These are phyloP conservation scores for Caretta caretta DNA, from an alignment of 2,113 vertebrate genomes.

Conservation along the genomic window DNA sequence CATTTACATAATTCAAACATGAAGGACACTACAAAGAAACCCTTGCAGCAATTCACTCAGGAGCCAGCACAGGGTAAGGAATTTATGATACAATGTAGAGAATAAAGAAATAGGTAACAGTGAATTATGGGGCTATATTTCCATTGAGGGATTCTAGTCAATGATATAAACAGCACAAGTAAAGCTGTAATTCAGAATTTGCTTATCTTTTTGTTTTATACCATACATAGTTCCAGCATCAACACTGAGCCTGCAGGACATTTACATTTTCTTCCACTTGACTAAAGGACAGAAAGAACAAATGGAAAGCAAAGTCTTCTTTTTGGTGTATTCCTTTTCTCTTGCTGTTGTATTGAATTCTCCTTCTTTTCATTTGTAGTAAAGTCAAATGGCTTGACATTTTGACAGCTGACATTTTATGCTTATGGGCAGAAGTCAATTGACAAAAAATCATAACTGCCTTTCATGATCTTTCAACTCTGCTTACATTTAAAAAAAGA, in stretches of 20 bases:
- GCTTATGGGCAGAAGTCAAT: neutral
- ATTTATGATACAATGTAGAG: rapidly evolving
- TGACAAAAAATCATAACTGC: neutral
- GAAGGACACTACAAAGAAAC: neutral
- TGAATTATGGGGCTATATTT: neutral
- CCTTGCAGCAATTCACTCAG: neutral
- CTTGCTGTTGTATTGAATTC: neutral
- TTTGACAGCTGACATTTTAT: constrained; percentile 9
- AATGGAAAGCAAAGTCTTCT: constrained; percentile 23
- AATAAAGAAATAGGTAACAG: neutral
- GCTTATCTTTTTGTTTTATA: constrained; percentile 7
- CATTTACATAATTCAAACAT: neutral
- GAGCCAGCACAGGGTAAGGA: neutral
- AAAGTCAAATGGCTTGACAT: constrained; percentile 32
- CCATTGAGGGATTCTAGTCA: neutral
- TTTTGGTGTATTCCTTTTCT: constrained; percentile 5
- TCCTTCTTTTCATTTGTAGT: constrained; percentile 18
- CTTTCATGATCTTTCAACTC: neutral
- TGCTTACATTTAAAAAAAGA: constrained; percentile 13
- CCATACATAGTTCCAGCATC: neutral
- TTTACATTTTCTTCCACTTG: constrained; percentile 43
- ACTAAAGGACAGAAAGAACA: constrained; percentile 31
- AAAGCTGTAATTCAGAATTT: neutral
- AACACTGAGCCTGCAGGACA: neutral
- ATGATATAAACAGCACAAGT: neutral